phyloP scores from a whole-genome alignment of 1,140 invertebrate genomes.

The Trialeurodes vaporariorum region DNA sequence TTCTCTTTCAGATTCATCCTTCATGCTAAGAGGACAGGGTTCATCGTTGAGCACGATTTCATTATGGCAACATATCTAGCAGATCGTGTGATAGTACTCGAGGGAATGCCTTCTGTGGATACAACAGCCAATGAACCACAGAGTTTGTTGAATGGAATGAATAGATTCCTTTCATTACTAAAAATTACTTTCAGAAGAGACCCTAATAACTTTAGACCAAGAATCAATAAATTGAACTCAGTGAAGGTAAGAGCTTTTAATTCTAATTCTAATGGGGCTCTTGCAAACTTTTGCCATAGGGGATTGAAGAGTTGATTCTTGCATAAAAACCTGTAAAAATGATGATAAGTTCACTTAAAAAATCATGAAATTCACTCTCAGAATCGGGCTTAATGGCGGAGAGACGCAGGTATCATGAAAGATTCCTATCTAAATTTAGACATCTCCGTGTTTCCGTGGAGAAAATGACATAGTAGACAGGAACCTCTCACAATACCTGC shows the following conservation, averaged over 20 bases:
- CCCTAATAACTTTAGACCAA: slow-evolving; percentile 95
- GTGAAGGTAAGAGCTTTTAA: slow-evolving; percentile 68
- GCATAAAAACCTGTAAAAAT: too few relatives aligned
- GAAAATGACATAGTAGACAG: too few relatives aligned
- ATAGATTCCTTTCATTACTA: slow-evolving; percentile 89
- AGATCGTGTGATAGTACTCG: slow-evolving; percentile 97
- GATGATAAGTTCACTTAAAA: too few relatives aligned
- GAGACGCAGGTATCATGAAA: too few relatives aligned
- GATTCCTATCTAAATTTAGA: too few relatives aligned
- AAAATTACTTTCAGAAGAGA: slow-evolving; percentile 97
- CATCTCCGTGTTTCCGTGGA: too few relatives aligned
- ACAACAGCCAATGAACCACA: slow-evolving; percentile 88
- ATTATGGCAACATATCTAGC: slow-evolving; percentile 99
- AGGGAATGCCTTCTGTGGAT: slow-evolving; percentile 78
- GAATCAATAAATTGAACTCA: slow-evolving; percentile 95
- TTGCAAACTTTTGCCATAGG: too few relatives aligned
- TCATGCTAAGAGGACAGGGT: slow-evolving; percentile 98
- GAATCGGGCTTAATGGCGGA: not conserved
- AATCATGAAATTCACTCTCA: too few relatives aligned
- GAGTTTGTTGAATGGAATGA: slow-evolving; percentile 94
- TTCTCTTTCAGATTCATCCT: slow-evolving; percentile 74
- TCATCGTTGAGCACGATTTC: slow-evolving; percentile 99
- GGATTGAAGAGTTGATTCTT: too few relatives aligned
- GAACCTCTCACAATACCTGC: too few relatives aligned
- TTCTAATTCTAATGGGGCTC: too few relatives aligned